These are phyloP conservation scores for Drosophila pectinifera DNA, from an alignment of 1,140 invertebrate species.

Conservation along the genomic window DNA sequence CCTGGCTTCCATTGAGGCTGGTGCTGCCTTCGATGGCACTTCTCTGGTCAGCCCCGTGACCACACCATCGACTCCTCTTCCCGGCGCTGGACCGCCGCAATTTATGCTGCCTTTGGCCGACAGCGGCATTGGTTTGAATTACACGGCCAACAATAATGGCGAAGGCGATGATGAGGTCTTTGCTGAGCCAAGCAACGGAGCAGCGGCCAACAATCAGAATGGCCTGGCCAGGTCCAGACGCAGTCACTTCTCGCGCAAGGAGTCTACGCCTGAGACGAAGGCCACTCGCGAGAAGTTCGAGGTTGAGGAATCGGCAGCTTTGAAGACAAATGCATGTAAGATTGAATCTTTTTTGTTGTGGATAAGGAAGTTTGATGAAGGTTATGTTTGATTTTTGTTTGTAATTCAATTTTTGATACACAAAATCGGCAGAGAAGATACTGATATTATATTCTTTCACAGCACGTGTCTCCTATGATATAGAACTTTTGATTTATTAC, in stretches of 20 bases:
- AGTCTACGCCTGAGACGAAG: slow-evolving; percentile 78
- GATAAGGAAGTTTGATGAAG: background rate
- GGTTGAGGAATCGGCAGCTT: slow-evolving; percentile 44
- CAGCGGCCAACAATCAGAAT: slow-evolving; percentile 58
- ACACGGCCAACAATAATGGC: slow-evolving; percentile 62
- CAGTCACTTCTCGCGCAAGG: slow-evolving; percentile 84
- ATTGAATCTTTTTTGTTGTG: background rate
- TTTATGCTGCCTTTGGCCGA: slow-evolving; percentile 79
- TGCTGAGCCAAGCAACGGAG: slow-evolving; percentile 53
- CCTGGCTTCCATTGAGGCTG: slow-evolving; percentile 82
- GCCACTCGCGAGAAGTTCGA: slow-evolving; percentile 55
- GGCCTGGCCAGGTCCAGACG: slow-evolving; percentile 81
- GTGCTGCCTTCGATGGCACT: slow-evolving; percentile 77
- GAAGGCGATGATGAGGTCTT: slow-evolving; percentile 84
- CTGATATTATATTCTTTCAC: background rate
- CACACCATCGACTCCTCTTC: slow-evolving; percentile 79
- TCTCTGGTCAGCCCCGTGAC: slow-evolving; percentile 73
- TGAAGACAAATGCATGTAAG: slow-evolving; percentile 69
- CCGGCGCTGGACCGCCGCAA: slow-evolving; percentile 67
- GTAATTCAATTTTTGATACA: background rate
- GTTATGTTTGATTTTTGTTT: background rate
- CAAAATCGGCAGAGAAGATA: background rate
- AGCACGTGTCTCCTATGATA: slow-evolving; percentile 79
- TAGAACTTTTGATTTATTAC: slow-evolving; percentile 82
- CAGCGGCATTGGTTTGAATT: slow-evolving; percentile 82